Conservation (phyloP, 2,113 vertebrate species). For the Microcebus jonahi region DNA sequence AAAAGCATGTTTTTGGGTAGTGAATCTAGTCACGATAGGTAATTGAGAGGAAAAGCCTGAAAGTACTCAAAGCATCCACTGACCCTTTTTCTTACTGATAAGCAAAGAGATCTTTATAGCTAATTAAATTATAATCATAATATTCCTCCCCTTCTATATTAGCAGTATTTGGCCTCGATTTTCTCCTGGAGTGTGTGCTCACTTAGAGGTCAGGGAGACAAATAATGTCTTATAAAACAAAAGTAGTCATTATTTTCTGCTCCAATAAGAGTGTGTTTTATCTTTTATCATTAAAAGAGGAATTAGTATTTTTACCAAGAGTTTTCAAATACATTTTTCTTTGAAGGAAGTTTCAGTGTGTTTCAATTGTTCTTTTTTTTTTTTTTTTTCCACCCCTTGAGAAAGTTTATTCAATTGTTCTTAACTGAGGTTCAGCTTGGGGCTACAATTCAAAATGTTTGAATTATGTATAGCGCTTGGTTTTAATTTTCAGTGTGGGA, state of each 20-base stretch:
- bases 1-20: not conserved
- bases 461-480: not conserved
- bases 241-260: not conserved
- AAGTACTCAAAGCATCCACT: not conserved
- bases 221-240: not conserved
- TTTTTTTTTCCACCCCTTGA: too few relatives aligned
- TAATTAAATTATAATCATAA: not conserved
- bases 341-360: not conserved
- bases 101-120: not conserved
- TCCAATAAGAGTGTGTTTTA: not conserved
- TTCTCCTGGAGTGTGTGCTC: not conserved
- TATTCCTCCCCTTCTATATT: not conserved
- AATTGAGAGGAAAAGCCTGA: not conserved
- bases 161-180: not conserved
- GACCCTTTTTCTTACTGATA: not conserved
- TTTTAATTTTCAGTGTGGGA: not conserved
- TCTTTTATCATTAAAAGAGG: not conserved
- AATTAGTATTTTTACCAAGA: not conserved
- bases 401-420: too few relatives aligned
- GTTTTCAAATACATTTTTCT: not conserved
- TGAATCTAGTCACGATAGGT: not conserved
- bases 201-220: not conserved
- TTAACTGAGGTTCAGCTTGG: not conserved
- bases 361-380: not conserved
- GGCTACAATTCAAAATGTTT: not conserved